These are phyloP conservation scores for Drosophila truncata DNA, from an alignment of 1,140 invertebrate genomes.

Conservation along the genomic window DNA sequence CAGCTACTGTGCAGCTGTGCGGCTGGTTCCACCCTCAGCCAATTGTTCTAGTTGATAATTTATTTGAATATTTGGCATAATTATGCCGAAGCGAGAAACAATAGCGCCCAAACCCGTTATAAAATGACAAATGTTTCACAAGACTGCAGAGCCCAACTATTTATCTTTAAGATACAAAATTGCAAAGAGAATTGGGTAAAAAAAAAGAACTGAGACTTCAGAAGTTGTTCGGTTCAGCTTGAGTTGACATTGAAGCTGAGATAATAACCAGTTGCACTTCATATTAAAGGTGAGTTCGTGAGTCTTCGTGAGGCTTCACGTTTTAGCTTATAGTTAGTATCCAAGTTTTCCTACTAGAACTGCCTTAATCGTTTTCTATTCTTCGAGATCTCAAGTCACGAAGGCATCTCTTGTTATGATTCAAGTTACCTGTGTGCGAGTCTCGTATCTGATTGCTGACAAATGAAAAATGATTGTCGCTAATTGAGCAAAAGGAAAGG, in stretches of 20 bases:
- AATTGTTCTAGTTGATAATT: conserved; percentile 81
- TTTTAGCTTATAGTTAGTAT: background rate
- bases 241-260: conserved; percentile 58
- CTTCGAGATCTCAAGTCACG: background rate
- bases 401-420: conserved; percentile 1
- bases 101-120: conserved; percentile 41
- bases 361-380: background rate
- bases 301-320: background rate
- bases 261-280: conserved; percentile 53
- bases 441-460: conserved; percentile 28
- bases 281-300: background rate
- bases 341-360: background rate
- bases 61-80: conserved; percentile 81
- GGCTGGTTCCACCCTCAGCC: conserved; percentile 8
- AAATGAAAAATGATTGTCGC: conserved; percentile 77
- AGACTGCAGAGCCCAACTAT: conserved; percentile 35
- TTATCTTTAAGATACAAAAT: conserved; percentile 61
- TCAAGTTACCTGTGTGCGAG: conserved; percentile 8
- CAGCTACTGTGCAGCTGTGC: conserved; percentile 70
- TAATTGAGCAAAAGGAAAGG: conserved; percentile 56
- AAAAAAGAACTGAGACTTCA: conserved; percentile 23
- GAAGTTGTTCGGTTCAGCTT: conserved; percentile 32
- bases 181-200: conserved; percentile 51
- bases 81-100: conserved; percentile 55
- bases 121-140: conserved; percentile 55